Evolutionary conservation across 1,140 invertebrate species (phyloP), one percentile per base, ranked within the genome.

Genomic region (Hylaeus anthracinus): DNA sequence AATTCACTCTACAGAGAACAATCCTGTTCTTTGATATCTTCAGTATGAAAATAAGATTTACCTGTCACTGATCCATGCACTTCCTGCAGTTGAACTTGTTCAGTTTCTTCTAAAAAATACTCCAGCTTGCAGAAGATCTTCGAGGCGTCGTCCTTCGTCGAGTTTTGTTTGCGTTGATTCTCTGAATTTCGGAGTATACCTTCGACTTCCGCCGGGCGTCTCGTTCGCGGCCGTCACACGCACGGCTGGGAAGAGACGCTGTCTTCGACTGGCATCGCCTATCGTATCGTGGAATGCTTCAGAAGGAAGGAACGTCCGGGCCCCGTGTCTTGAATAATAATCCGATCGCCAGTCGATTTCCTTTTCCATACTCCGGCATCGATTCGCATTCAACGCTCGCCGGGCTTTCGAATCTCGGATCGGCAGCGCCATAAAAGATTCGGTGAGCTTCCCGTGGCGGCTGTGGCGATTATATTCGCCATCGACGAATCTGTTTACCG

Each of bases 301-400:
- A 85, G 81, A 90, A 90, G 90, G 90, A 92, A 92, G 91, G 90
- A 90, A 91, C 91, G 91, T 92, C 90, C 91, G 90, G 88, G 83
- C 80, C 69, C 75, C 91, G 90, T 91, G 92, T 91, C 84, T 88
- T 81, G 92, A 92, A 93, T 93, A 91, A 89, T 90, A 84, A 91
- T 90, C 72, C 66, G 80, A 79, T 70, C 71, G 81, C 45, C 84
- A 82, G 83, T 90, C 90, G 89, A 92, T 92, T 93, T 92, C 91
- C 90, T 90, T 91, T 89, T 87, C 79, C 82, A 83, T 86, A 80
- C 83, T 58, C 60, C 45, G 55, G 39, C 51, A 64, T 51, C 61
- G 73, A 82, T 80, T 74, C 75, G 81, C 82, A 84, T 87, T 84
- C 82, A 82, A 70, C 41, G 58, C 85, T 86, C 82, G 48, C 63